A percentile compares a stretch with the other conserved stretches of the same genome.
These are phyloP conservation scores for Pollenia angustigena DNA, from an alignment of 2,888 invertebrate species.

Conservation along the genomic window DNA sequence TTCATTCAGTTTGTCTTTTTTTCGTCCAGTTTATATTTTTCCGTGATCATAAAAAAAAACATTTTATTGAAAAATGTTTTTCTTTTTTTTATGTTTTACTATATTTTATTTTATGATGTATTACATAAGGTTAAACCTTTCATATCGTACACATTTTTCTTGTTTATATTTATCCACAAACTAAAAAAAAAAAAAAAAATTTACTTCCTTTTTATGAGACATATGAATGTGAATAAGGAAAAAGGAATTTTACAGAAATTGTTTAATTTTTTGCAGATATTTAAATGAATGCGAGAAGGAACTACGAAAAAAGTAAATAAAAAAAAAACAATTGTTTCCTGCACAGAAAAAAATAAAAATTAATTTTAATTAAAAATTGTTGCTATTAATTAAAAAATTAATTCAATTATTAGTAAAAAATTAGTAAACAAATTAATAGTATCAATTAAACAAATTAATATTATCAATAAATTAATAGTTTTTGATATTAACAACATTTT, in stretches of 20 bases:
- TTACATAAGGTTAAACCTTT: constrained; percentile 56
- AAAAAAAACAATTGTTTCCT: no score
- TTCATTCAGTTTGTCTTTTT: not conserved
- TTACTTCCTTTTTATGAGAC: not conserved
- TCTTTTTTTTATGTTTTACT: not conserved
- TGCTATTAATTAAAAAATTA: no score
- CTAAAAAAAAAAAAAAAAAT: constrained; percentile 22
- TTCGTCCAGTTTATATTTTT: constrained; percentile 9
- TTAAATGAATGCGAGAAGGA: no score
- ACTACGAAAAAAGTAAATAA: no score
- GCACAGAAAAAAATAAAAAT: no score
- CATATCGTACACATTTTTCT: constrained; percentile 13
- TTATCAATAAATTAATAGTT: no score
- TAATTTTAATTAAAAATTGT: no score
- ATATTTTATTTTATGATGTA: constrained; percentile 53
- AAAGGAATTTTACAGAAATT: not conserved
- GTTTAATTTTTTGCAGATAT: not conserved
- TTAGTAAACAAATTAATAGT: no score
- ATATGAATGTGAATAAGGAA: not conserved
- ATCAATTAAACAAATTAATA: no score
- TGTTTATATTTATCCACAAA: constrained; percentile 22
- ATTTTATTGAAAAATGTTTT: constrained; percentile 23
- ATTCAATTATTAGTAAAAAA: no score
- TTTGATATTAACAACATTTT: no score
- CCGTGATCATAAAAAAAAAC: constrained; percentile 10